Conservation (phyloP, 2,797 vertebrate species). For the Melanitta fusca region DNA sequence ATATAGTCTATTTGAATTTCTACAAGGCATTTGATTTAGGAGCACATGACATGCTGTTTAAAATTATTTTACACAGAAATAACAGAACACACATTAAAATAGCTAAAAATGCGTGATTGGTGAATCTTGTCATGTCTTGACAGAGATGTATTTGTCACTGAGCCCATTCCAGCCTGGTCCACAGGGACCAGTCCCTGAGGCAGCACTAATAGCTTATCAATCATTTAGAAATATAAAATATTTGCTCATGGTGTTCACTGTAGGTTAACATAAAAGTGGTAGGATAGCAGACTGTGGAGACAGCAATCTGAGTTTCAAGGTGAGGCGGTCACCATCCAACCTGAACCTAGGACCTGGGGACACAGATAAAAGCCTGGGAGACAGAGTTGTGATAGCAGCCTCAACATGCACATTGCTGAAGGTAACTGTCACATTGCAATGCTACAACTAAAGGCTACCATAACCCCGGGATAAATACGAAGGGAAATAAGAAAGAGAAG, state of each 20-base stretch:
- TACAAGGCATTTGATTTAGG: not conserved
- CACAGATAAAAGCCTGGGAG: not conserved
- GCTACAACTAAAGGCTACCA: not conserved
- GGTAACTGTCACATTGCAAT: not conserved
- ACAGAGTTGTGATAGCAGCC: not conserved
- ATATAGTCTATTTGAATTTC: not conserved
- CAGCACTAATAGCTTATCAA: not conserved
- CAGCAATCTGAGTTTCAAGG: not conserved
- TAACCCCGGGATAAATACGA: rapidly evolving
- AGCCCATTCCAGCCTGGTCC: not conserved
- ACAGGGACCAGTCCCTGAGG: not conserved
- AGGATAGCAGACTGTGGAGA: not conserved
- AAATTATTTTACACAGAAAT: not conserved
- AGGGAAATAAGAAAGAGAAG: not conserved
- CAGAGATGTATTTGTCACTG: not conserved
- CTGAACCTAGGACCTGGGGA: not conserved
- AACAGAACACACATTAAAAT: not conserved
- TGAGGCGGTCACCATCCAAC: not conserved
- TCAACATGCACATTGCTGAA: not conserved
- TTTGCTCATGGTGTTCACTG: not conserved
- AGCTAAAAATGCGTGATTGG: not conserved
- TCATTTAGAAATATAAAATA: not conserved
- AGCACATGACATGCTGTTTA: not conserved
- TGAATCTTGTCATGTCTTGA: not conserved
- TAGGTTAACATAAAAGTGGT: not conserved